These are phyloP conservation scores for Pteruthius melanotis DNA, from an alignment of 2,113 vertebrate species.

Conservation along the genomic window DNA sequence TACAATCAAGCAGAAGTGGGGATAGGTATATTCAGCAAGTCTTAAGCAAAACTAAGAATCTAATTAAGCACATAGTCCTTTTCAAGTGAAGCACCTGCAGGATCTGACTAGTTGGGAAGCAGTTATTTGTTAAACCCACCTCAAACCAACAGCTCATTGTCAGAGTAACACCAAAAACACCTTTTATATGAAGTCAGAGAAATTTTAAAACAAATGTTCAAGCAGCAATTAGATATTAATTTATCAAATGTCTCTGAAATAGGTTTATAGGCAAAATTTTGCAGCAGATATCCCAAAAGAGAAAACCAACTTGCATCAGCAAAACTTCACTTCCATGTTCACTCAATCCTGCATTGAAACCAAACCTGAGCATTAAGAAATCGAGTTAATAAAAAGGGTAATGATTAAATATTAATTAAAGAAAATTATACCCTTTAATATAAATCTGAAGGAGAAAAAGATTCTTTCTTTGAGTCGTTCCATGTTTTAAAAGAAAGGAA, in stretches of 20 bases:
- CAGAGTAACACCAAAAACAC: neutral
- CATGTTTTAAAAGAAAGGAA: neutral
- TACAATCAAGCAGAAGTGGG: neutral
- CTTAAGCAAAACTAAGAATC: neutral
- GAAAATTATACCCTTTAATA: neutral
- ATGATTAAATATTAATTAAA: neutral
- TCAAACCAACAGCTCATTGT: neutral
- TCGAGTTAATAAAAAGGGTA: neutral
- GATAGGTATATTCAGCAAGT: neutral
- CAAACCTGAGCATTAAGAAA: neutral
- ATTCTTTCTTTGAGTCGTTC: neutral
- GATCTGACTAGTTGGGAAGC: neutral
- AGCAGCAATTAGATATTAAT: neutral
- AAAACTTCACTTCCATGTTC: neutral
- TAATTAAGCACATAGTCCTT: neutral
- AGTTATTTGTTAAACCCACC: neutral
- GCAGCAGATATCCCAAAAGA: neutral
- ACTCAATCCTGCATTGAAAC: neutral
- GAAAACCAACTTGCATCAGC: neutral
- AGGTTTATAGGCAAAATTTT: neutral
- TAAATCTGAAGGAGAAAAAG: neutral
- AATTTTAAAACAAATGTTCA: neutral
- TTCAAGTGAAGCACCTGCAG: neutral
- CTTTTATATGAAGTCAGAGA: neutral
- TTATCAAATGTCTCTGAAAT: neutral